Evolutionary conservation across 2,888 invertebrate genomes (phyloP), one percentile per base, ranked within the genome.

Genomic region (Adineta ricciae): DNA sequence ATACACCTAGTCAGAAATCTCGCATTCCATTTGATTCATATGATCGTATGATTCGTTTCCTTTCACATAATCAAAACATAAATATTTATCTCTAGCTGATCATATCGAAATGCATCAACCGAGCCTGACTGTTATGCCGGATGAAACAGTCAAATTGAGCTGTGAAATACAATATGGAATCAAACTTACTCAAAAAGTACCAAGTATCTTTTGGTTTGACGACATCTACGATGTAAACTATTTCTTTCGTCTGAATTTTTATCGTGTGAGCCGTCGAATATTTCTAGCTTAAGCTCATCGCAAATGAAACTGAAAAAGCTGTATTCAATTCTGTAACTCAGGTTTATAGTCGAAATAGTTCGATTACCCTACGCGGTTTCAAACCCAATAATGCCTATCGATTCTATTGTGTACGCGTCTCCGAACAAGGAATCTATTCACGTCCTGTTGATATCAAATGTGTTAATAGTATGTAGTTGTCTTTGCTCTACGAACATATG

Each of bases 111-210:
- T 78, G n/a, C 78, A 41, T 78, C 78, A 78, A 78, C 41, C 38
- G 24, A 78, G 78, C n/a, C 14, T 78, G 41, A 78, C 2, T 41
- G 41, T 78, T 19, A 41, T 78, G n/a, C 11, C 78, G 11, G 78
- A 78, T 78, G 78, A 78, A 78, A 41, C 24, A 9, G 41, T 78
- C 3, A n/a, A 19, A 41, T 38, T 78, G 14, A 78, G 24, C n/a
- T 78, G 78, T 78, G 78, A 78, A 78, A 78, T 78, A n/a, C 78
- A 41, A 78, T 78, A 78, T n/a, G 78, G 78, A 38, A 9, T 41
- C 24, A 78, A 78, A 78, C 5, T 78, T 19, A 16, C 14, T 41
- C 41, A 14, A 41, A 78, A 41, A 38, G 14, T 14, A 21, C 78
- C 78, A n/a, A n/a, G 1, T 19, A n/a, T 78, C 41, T 78, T 78